Conservation (phyloP, 2,113 vertebrate genomes). For the Mobula hypostoma region DNA sequence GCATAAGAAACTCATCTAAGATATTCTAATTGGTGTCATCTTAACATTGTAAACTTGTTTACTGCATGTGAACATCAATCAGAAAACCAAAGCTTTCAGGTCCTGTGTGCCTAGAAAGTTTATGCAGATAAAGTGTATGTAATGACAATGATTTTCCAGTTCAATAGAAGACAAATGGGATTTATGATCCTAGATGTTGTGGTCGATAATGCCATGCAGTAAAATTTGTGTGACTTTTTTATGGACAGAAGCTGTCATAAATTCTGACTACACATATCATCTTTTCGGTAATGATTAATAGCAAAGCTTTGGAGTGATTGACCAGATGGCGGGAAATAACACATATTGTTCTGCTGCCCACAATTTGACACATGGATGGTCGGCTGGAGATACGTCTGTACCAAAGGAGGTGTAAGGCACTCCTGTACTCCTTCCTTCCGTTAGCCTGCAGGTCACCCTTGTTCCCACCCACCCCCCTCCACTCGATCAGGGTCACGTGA, state of each 20-base stretch:
- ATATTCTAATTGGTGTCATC: background rate
- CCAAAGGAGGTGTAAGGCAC: no score
- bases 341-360: background rate
- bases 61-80: background rate
- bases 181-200: background rate
- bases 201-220: background rate
- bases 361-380: background rate
- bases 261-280: background rate
- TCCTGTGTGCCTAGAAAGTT: background rate
- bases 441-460: no score
- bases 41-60: background rate
- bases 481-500: no score
- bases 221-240: background rate
- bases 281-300: background rate
- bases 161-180: background rate
- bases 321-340: background rate
- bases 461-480: no score
- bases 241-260: background rate
- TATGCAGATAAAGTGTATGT: background rate
- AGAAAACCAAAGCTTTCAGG: background rate
- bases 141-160: conserved; percentile 7
- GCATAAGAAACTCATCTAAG: background rate
- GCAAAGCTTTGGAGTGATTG: background rate
- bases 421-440: no score
- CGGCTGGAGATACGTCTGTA: no score